A percentile compares a stretch with the other conserved stretches of the same genome.
These are phyloP conservation scores for Limulus polyphemus DNA, from an alignment of 2,888 invertebrate species.

Conservation along the genomic window DNA sequence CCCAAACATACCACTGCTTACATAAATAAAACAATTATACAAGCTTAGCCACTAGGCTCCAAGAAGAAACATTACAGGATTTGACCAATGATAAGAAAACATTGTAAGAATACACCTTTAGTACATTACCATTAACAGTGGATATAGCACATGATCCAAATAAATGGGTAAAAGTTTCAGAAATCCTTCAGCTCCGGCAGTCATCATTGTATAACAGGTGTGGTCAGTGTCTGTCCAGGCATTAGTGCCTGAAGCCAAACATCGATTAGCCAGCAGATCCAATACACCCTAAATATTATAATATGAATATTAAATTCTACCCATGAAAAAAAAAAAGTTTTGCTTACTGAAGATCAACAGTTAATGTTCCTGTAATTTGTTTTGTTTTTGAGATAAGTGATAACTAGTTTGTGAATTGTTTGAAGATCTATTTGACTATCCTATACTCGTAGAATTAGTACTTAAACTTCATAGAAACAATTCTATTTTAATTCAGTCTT, in stretches of 20 bases:
- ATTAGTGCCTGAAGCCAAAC: conserved; percentile 81
- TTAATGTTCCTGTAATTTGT: neutral
- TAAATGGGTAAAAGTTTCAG: conserved; percentile 77
- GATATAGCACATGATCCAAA: conserved; percentile 75
- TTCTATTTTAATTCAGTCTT: no score
- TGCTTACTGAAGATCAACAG: neutral
- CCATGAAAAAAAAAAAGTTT: neutral
- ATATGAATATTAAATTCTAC: conserved; percentile 1
- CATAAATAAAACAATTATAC: no score
- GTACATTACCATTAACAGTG: conserved; percentile 50
- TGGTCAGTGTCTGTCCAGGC: conserved; percentile 72
- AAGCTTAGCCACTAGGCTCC: no score
- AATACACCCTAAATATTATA: conserved; percentile 50
- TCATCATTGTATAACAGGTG: conserved; percentile 78
- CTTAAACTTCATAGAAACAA: no score
- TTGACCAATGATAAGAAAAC: no score
- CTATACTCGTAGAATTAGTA: no score
- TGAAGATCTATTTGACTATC: no score
- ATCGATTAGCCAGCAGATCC: conserved; percentile 75
- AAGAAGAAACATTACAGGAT: no score
- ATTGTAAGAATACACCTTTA: no score
- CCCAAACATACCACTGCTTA: no score
- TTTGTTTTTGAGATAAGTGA: no score
- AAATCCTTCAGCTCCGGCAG: conserved; percentile 76
- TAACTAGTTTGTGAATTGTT: no score